phyloP scores from a whole-genome alignment of 1,140 invertebrate genomes.

The Aphidius gifuensis region DNA sequence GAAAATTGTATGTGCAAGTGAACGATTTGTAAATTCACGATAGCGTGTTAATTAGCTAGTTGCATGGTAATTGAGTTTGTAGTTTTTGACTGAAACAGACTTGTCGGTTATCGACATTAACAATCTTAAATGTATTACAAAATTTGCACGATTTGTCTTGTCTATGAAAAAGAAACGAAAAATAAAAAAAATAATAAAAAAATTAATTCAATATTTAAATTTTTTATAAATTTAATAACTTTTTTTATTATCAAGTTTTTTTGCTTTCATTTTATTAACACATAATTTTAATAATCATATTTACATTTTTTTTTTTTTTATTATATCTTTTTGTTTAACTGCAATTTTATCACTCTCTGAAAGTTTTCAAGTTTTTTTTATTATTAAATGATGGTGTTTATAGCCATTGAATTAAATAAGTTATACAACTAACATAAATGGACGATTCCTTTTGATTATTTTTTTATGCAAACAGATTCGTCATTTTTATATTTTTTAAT shows the following conservation, averaged over 20 bases:
- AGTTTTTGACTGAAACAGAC: slow-evolving; percentile 27
- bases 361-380: background rate
- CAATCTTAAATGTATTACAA: no score
- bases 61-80: slow-evolving; percentile 33
- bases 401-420: slow-evolving; percentile 21
- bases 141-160: no score
- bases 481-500: slow-evolving; percentile 13
- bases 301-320: background rate
- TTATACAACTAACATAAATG: slow-evolving; percentile 11
- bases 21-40: background rate
- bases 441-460: slow-evolving; percentile 2
- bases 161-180: no score
- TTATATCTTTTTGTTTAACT: background rate
- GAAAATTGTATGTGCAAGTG: no score
- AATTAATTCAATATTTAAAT: no score
- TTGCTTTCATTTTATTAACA: no score
- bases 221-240: no score
- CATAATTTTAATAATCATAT: background rate
- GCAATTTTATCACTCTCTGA: background rate
- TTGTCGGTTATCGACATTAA: no score
- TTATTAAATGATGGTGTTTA: slow-evolving; percentile 9
- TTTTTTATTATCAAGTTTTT: no score
- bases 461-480: background rate
- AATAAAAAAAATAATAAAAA: no score
- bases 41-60: slow-evolving; percentile 34